phyloP scores from a whole-genome alignment of 2,113 vertebrate genomes.

The Tyto alba region DNA sequence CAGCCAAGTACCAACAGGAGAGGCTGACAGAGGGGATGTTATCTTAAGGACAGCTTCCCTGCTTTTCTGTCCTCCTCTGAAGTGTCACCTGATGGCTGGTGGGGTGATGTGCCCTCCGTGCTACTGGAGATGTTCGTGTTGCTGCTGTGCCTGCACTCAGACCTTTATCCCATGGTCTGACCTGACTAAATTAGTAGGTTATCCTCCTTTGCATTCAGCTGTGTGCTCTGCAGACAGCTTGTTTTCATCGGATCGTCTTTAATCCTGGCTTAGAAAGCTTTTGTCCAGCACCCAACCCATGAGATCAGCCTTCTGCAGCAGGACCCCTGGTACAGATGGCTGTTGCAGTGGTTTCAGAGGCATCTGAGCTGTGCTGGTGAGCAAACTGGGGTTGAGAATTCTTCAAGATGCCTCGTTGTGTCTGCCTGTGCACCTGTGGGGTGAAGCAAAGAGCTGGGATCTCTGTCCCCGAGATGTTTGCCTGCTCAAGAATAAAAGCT shows the following conservation, averaged over 20 bases:
- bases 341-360: neutral
- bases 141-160: neutral
- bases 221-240: neutral
- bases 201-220: neutral
- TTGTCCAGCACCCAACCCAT: accelerated
- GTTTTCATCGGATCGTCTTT: neutral
- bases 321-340: neutral
- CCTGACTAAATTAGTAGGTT: neutral
- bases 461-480: neutral
- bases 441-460: neutral
- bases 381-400: too few relatives aligned
- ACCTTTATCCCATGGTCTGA: neutral
- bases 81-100: neutral
- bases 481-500: neutral
- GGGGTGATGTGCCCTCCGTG: accelerated
- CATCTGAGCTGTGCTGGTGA: neutral
- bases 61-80: neutral
- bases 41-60: neutral
- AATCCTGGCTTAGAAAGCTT: neutral
- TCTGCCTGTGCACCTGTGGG: neutral
- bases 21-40: neutral
- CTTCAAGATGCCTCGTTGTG: neutral
- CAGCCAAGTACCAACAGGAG: neutral
- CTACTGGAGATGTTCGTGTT: accelerated
- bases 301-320: neutral